Percentiles rank a stretch among this genome's conserved stretches.
Conservation (phyloP, 2,113 vertebrate species). For the Ranitomeya variabilis region DNA sequence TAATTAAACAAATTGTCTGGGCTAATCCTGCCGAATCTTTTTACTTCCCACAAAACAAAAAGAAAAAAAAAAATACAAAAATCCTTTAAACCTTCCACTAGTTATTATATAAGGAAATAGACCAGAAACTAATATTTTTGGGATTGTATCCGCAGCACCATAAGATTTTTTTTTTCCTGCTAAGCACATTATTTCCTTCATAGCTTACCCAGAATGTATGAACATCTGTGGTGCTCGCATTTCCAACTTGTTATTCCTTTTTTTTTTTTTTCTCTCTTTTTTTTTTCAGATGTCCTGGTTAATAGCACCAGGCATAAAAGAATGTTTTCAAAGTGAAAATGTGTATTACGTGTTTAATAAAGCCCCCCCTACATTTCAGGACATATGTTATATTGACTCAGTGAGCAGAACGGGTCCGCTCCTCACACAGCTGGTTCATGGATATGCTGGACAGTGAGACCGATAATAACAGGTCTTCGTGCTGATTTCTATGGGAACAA, state of each 20-base stretch:
- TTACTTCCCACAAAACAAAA: constrained; percentile 54
- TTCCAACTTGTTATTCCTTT: constrained; percentile 41
- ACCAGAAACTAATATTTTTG: constrained; percentile 48
- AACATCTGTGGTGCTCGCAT: constrained; percentile 46
- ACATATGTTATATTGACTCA: constrained; percentile 25
- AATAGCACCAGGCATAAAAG: constrained; percentile 40
- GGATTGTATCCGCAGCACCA: constrained; percentile 34
- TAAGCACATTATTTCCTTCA: constrained; percentile 40
- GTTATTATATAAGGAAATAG: constrained; percentile 43
- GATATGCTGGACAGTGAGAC: background rate
- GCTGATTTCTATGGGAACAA: background rate
- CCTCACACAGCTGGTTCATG: background rate
- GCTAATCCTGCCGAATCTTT: constrained; percentile 58
- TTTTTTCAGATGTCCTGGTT: constrained; percentile 36
- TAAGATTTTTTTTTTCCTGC: constrained; percentile 14
- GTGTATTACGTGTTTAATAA: constrained; percentile 30
- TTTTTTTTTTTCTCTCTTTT: background rate
- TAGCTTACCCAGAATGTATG: constrained; percentile 36
- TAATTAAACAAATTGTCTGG: constrained; percentile 60
- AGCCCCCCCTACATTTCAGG: constrained; percentile 1
- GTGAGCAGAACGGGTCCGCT: background rate
- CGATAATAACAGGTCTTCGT: background rate
- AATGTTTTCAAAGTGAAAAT: constrained; percentile 38
- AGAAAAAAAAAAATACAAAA: constrained; percentile 44
- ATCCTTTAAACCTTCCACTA: constrained; percentile 42